Evolutionary conservation across 2,797 vertebrate genomes (phyloP).

Genomic region (Pagetopsis macropterus): DNA sequence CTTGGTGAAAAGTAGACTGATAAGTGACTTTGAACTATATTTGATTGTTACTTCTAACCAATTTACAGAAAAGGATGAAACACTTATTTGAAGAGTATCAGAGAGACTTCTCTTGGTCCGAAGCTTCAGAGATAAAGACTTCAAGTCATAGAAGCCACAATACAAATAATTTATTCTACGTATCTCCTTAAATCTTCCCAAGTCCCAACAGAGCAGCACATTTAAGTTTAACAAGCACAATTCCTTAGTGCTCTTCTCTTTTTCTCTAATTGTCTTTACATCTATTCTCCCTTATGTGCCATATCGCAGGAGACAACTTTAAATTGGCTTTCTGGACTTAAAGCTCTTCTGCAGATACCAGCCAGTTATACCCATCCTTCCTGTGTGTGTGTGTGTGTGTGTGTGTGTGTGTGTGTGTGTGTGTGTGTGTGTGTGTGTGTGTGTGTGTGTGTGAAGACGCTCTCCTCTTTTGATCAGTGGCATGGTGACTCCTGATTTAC

Average conservation of each 20-base stretch:
- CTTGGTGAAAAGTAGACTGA: not conserved
- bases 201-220: constrained; percentile 22
- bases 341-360: constrained; percentile 29
- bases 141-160: not conserved
- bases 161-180: not conserved
- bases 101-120: not conserved
- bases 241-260: constrained; percentile 20
- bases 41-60: not conserved
- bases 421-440: constrained; percentile 12
- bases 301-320: constrained; percentile 33
- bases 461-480: constrained; percentile 12
- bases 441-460: constrained; percentile 1
- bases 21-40: not conserved
- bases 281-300: constrained; percentile 21
- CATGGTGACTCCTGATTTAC: constrained; percentile 16
- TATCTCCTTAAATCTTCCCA: not conserved
- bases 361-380: not conserved
- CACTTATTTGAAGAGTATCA: not conserved
- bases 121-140: constrained; percentile 1
- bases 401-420: not conserved
- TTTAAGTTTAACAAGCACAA: constrained; percentile 17
- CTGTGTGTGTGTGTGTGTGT: constrained; percentile 10
- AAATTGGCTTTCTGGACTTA: constrained; percentile 49
- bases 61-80: not conserved
- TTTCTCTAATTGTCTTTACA: constrained; percentile 29